Conservation (phyloP, 1,140 invertebrate species). For the Popillia japonica region DNA sequence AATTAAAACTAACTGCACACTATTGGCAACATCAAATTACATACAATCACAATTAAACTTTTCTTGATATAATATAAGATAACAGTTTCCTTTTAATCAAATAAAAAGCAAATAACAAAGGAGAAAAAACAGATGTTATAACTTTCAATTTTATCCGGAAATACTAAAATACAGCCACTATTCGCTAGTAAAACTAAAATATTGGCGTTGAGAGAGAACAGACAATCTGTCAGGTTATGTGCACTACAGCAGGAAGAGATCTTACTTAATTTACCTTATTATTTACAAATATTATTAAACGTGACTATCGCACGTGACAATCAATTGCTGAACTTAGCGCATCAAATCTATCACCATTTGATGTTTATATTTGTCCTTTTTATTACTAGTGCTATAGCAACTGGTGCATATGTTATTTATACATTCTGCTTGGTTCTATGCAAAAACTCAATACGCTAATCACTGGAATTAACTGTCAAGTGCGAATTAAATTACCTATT, state of each 20-base stretch:
- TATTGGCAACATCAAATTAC: too few species aligned
- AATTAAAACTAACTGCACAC: too few species aligned
- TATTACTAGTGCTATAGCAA: not conserved
- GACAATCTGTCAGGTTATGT: too few species aligned
- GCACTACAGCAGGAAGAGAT: too few species aligned
- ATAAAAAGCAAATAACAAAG: too few species aligned
- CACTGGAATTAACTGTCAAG: not conserved
- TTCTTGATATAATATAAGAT: too few species aligned
- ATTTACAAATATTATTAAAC: not conserved
- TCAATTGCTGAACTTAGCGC: not conserved
- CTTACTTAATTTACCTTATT: not conserved
- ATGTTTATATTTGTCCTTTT: not conserved
- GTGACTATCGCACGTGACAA: not conserved
- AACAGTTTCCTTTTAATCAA: too few species aligned
- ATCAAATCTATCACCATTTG: not conserved
- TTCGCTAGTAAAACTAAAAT: too few species aligned
- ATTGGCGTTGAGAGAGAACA: not conserved
- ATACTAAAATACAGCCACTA: not conserved
- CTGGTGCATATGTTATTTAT: not conserved
- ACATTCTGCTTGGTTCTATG: not conserved
- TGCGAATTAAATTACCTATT: slow-evolving; percentile 7
- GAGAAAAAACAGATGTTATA: not conserved
- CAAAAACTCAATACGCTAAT: not conserved
- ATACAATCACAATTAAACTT: too few species aligned
- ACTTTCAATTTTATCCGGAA: not conserved